Evolutionary conservation across 2,113 vertebrate genomes (phyloP).

Genomic region (Onychostruthus taczanowskii): DNA sequence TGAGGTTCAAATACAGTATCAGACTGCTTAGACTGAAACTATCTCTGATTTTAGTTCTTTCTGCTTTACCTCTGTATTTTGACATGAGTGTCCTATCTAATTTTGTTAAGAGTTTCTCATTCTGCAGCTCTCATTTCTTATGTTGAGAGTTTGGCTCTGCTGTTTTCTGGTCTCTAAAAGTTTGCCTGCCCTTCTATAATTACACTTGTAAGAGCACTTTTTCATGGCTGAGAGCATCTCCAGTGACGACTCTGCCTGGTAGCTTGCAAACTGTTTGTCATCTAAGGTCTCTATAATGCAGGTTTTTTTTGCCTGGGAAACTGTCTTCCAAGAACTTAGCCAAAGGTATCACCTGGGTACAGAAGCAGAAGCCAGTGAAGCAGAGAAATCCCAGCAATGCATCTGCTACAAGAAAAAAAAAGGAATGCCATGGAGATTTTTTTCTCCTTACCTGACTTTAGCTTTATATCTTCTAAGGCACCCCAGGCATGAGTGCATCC

Average conservation of each 20-base stretch:
- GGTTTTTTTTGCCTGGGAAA: neutral
- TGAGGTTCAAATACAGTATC: neutral
- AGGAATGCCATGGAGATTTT: neutral
- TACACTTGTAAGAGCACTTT: neutral
- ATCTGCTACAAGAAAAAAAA: neutral
- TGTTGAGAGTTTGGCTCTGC: neutral
- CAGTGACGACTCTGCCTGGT: neutral
- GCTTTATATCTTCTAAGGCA: neutral
- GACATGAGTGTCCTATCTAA: neutral
- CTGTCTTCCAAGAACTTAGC: neutral
- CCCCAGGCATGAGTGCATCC: neutral
- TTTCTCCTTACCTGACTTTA: neutral
- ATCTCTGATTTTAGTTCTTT: neutral
- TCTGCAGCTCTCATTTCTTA: neutral
- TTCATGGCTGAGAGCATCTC: neutral
- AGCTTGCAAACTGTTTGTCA: neutral
- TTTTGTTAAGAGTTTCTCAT: neutral
- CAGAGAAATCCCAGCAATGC: slow-evolving; percentile 9
- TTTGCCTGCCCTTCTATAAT: neutral
- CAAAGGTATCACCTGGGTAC: neutral
- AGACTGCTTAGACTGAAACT: neutral
- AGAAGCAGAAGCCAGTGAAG: neutral
- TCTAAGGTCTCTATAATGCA: neutral
- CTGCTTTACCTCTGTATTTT: neutral
- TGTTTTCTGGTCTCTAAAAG: neutral